Evolutionary conservation across 2,888 invertebrate species (phyloP).

Genomic region (Unio pictorum): DNA sequence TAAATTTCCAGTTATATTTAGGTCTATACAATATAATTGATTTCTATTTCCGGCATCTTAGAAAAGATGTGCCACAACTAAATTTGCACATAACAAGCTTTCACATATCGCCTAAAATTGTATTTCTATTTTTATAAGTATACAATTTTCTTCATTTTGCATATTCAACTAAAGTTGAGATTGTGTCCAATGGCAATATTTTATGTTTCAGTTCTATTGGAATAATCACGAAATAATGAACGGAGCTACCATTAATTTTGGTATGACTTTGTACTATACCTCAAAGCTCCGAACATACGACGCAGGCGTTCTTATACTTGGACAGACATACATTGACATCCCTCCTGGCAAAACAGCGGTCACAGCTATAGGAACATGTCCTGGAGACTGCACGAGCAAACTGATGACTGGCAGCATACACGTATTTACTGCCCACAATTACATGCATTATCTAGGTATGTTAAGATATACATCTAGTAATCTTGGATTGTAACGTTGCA

Average conservation of each 20-base stretch:
- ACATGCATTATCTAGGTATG: too few species aligned
- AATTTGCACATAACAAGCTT: too few species aligned
- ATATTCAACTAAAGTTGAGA: neutral
- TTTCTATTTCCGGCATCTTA: too few species aligned
- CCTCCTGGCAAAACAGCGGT: conserved; percentile 33
- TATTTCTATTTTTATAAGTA: too few species aligned
- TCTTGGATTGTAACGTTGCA: too few species aligned
- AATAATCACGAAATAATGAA: conserved; percentile 38
- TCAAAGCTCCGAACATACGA: conserved; percentile 37
- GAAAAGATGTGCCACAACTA: too few species aligned
- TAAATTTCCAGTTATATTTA: too few species aligned
- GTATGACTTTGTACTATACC: conserved; percentile 45
- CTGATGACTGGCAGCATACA: too few species aligned
- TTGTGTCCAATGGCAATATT: neutral
- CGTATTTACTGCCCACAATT: too few species aligned
- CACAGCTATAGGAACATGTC: conserved; percentile 14
- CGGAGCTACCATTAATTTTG: conserved; percentile 46
- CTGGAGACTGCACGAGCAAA: conserved; percentile 11
- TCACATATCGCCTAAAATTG: too few species aligned
- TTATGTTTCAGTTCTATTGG: conserved; percentile 47
- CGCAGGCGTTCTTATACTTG: conserved; percentile 42
- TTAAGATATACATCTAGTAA: neutral
- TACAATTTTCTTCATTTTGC: too few species aligned
- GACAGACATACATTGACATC: conserved; percentile 40
- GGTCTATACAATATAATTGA: neutral